Evolutionary conservation across 37 sponge, comb jelly and placozoan species (phyloP).

Genomic region (Axinella damicornis): DNA sequence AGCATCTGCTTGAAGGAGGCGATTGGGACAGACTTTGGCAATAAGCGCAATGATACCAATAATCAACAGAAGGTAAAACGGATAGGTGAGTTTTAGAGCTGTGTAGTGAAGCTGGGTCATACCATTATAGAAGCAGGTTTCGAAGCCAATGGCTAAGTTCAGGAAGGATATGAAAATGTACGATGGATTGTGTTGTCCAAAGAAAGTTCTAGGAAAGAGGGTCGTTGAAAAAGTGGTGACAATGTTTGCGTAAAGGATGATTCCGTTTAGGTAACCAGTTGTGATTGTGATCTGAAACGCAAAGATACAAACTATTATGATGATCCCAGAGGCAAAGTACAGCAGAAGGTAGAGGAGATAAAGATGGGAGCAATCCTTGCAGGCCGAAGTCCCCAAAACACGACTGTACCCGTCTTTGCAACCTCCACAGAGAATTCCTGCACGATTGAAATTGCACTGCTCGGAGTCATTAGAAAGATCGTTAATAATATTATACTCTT

Average conservation of each 20-base stretch:
- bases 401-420: neutral
- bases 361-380: neutral
- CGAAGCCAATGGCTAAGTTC: neutral
- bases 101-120: neutral
- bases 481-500: neutral
- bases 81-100: neutral
- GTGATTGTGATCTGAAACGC: neutral
- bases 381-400: neutral
- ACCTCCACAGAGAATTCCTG: slow-evolving; percentile 4
- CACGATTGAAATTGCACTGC: neutral
- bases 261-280: neutral
- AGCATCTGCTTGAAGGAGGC: neutral
- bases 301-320: neutral
- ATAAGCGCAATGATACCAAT: neutral
- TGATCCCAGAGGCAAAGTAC: neutral
- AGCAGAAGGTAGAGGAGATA: neutral
- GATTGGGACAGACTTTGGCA: neutral
- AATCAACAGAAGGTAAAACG: neutral
- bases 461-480: neutral
- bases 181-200: too few species aligned
- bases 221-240: neutral
- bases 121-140: slow-evolving; percentile 14
- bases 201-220: neutral
- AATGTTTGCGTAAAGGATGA: slow-evolving; percentile 8
- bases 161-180: neutral